Evolutionary conservation across 2,797 vertebrate species (phyloP).

Genomic region (Artibeus lituratus): DNA sequence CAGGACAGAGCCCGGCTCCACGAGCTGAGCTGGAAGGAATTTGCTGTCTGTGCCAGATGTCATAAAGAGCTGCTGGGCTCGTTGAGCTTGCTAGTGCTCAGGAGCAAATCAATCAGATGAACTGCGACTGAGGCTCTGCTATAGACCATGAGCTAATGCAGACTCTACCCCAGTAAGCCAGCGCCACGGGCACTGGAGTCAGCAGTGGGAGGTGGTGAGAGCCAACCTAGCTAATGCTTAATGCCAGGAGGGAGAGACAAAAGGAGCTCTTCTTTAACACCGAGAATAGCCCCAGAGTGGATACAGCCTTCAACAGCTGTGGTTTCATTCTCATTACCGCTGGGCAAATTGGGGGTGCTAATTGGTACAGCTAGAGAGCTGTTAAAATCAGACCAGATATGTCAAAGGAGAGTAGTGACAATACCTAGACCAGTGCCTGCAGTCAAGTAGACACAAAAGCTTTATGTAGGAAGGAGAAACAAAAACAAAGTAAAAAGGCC

Average conservation of each 20-base stretch:
- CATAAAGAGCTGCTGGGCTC: constrained; percentile 66
- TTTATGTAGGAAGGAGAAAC: background rate
- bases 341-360: constrained; percentile 51
- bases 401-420: background rate
- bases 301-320: constrained; percentile 61
- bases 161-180: constrained; percentile 18
- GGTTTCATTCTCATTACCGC: constrained; percentile 49
- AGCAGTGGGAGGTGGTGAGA: constrained; percentile 14
- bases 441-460: background rate
- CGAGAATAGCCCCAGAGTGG: constrained; percentile 49
- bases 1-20: constrained; percentile 53
- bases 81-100: constrained; percentile 58
- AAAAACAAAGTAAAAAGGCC: background rate
- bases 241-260: constrained; percentile 46
- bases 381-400: background rate
- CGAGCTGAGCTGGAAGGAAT: constrained; percentile 57
- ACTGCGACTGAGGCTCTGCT: constrained; percentile 40
- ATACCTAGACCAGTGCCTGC: background rate
- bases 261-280: constrained; percentile 49
- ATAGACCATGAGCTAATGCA: constrained; percentile 41
- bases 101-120: constrained; percentile 73
- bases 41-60: constrained; percentile 53
- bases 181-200: constrained; percentile 29
- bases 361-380: constrained; percentile 27
- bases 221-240: background rate